Conservation (phyloP, 2,888 invertebrate species). For the Corythucha ciliata region DNA sequence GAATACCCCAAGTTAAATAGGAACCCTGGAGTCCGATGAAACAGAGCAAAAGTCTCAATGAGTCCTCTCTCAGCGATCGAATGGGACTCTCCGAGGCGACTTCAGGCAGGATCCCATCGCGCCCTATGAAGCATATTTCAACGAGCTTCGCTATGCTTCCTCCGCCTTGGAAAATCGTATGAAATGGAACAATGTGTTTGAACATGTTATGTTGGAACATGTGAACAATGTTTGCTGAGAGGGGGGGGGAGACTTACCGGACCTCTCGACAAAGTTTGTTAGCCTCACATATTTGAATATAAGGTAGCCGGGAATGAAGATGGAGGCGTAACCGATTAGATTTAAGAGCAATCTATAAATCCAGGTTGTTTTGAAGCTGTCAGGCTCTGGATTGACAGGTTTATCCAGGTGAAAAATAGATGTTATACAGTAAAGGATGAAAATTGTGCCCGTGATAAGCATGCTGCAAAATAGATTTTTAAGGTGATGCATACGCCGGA, state of each 20-base stretch:
- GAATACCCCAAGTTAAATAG: constrained; percentile 89
- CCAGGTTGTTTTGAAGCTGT: constrained; percentile 53
- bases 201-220: too few species aligned
- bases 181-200: too few species aligned
- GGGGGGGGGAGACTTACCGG: constrained; percentile 57
- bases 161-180: constrained; percentile 43
- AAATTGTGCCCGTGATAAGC: constrained; percentile 43
- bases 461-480: constrained; percentile 43
- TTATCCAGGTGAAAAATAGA: constrained; percentile 41
- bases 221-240: too few species aligned
- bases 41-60: constrained; percentile 60
- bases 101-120: constrained; percentile 32
- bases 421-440: constrained; percentile 44
- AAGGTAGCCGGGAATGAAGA: constrained; percentile 75
- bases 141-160: constrained; percentile 39
- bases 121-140: constrained; percentile 48
- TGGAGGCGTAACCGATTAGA: constrained; percentile 76
- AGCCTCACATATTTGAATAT: constrained; percentile 70
- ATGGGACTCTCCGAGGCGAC: constrained; percentile 41
- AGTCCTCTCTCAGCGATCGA: constrained; percentile 50
- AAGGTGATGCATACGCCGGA: too few species aligned
- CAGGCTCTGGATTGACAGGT: constrained; percentile 18
- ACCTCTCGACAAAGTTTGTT: constrained; percentile 69
- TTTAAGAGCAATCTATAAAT: constrained; percentile 66
- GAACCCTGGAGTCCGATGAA: constrained; percentile 81